phyloP scores from a whole-genome alignment of 2,888 invertebrate species.

The Amblyjoppa fuscipennis region DNA sequence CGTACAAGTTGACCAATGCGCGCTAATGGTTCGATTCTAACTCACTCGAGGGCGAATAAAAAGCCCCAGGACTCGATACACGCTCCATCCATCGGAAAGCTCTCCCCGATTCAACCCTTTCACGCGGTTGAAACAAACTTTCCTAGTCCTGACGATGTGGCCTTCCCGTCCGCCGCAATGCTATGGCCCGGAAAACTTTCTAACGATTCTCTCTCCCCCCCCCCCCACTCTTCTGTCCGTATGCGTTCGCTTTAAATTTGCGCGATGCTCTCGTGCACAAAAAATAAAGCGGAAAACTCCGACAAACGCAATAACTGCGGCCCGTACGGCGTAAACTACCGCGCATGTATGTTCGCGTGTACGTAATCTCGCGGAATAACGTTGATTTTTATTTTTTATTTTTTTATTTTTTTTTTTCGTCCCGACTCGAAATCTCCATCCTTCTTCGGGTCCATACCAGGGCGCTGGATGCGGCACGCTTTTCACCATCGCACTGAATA shows the following conservation, averaged over 20 bases:
- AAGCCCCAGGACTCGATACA: not conserved
- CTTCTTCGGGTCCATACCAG: slow-evolving; percentile 28
- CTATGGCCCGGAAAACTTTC: slow-evolving; percentile 16
- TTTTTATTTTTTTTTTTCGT: not conserved
- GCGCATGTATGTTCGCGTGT: not conserved
- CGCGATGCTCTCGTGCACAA: slow-evolving; percentile 13
- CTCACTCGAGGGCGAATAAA: not conserved
- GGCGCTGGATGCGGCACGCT: slow-evolving; percentile 20
- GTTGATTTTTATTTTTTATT: not conserved
- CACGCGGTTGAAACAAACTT: slow-evolving; percentile 14
- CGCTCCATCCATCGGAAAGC: not conserved
- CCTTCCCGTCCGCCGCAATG: slow-evolving; percentile 6
- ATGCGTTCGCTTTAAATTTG: slow-evolving; percentile 8
- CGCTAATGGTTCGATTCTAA: not conserved
- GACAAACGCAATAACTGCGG: slow-evolving; percentile 8
- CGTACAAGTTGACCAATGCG: not conserved
- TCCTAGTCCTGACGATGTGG: slow-evolving; percentile 14
- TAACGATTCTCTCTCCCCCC: not conserved
- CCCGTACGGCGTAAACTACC: not conserved
- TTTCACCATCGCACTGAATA: slow-evolving; percentile 36
- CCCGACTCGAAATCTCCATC: slow-evolving; percentile 5
- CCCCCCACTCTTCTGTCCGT: not conserved
- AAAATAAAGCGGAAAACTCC: slow-evolving; percentile 19
- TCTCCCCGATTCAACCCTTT: slow-evolving; percentile 18
- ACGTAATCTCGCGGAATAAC: slow-evolving; percentile 19